Conservation (phyloP, 2,113 vertebrate species). For the Otis tarda region DNA sequence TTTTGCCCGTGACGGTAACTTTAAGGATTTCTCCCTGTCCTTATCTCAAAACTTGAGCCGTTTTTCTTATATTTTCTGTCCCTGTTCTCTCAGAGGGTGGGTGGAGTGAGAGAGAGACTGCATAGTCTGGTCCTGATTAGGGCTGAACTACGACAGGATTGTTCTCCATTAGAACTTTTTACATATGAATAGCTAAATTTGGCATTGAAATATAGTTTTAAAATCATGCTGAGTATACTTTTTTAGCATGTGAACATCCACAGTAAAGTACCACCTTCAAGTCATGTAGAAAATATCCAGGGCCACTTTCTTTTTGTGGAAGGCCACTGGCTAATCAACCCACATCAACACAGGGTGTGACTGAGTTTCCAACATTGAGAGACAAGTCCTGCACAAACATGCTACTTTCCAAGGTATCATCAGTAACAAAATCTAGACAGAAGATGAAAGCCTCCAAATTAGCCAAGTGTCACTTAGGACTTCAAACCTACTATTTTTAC, state of each 20-base stretch:
- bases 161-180: neutral
- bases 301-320: neutral
- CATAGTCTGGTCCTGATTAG: too few species aligned
- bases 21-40: too few species aligned
- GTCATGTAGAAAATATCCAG: neutral
- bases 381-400: conserved; percentile 11
- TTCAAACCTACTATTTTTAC: conserved; percentile 66
- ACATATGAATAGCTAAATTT: neutral
- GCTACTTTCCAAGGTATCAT: conserved; percentile 46
- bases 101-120: too few species aligned
- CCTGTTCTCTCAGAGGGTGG: too few species aligned
- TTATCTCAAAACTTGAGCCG: too few species aligned
- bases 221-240: neutral
- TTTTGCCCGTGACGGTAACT: too few species aligned
- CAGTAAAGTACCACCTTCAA: neutral
- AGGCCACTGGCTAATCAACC: conserved; percentile 6
- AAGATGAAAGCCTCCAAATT: conserved; percentile 66
- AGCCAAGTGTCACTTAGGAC: conserved; percentile 54
- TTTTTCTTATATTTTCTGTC: too few species aligned
- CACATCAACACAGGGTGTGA: conserved; percentile 36
- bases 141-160: too few species aligned
- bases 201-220: neutral
- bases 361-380: conserved; percentile 46
- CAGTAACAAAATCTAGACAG: conserved; percentile 65
- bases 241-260: neutral